phyloP scores from a whole-genome alignment of 1,140 invertebrate genomes.

The Fragariocoptes setiger region DNA sequence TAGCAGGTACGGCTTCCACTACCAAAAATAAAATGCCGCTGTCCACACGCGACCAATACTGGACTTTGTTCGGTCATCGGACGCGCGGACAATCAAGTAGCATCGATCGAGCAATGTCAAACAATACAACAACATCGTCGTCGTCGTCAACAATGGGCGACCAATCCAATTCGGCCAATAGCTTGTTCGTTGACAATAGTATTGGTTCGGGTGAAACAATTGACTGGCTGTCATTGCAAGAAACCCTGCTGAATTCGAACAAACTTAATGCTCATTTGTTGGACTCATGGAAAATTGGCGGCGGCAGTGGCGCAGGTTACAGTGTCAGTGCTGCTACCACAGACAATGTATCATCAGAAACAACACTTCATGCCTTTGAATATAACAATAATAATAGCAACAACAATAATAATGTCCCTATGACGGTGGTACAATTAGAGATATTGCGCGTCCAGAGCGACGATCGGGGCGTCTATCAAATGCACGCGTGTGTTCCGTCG shows the following conservation, averaged over 20 bases:
- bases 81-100: too few relatives aligned
- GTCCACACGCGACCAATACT: too few relatives aligned
- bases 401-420: neutral
- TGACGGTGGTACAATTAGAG: neutral
- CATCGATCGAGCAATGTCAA: too few relatives aligned
- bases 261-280: too few relatives aligned
- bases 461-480: neutral
- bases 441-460: neutral
- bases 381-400: neutral
- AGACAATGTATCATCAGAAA: neutral
- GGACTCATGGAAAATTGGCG: too few relatives aligned
- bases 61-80: too few relatives aligned
- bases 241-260: too few relatives aligned
- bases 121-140: too few relatives aligned
- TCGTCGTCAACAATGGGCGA: neutral
- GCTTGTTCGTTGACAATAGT: neutral
- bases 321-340: neutral
- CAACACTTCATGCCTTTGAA: neutral
- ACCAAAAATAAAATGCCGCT: too few relatives aligned
- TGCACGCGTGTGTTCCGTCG: neutral
- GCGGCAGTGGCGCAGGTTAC: neutral
- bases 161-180: neutral
- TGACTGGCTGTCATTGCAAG: neutral
- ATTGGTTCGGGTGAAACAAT: neutral
- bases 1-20: too few relatives aligned